Conservation (phyloP, 1,140 invertebrate species). For the Brachionus manjavacas region DNA sequence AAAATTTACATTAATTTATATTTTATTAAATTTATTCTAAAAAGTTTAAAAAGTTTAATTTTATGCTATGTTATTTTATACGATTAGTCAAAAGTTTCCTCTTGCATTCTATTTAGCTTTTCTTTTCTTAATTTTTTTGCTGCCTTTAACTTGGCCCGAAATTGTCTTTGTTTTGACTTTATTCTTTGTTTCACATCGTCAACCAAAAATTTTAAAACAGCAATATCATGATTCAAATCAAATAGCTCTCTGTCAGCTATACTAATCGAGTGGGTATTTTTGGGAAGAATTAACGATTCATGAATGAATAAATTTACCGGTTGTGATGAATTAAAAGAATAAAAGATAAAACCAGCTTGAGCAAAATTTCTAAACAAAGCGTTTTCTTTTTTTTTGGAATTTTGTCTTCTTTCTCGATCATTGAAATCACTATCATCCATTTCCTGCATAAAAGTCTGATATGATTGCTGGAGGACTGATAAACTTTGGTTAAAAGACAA, state of each 20-base stretch:
- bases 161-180: background rate
- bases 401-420: background rate
- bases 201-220: background rate
- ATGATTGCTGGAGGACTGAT: background rate
- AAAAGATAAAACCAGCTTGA: constrained; percentile 6
- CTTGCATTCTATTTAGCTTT: background rate
- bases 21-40: background rate
- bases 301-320: background rate
- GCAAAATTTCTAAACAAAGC: background rate
- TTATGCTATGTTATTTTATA: background rate
- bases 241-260: background rate
- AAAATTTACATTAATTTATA: background rate
- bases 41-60: background rate
- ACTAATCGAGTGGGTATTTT: background rate
- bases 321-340: background rate
- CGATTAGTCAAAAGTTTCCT: background rate
- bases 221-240: background rate
- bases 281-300: background rate
- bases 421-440: background rate
- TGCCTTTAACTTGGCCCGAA: background rate
- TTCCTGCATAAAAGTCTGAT: background rate
- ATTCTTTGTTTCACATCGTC: background rate
- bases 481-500: background rate
- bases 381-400: background rate
- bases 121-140: background rate